phyloP scores from a whole-genome alignment of 2,113 vertebrate species.

The Cyprinodon brontotheroides region DNA sequence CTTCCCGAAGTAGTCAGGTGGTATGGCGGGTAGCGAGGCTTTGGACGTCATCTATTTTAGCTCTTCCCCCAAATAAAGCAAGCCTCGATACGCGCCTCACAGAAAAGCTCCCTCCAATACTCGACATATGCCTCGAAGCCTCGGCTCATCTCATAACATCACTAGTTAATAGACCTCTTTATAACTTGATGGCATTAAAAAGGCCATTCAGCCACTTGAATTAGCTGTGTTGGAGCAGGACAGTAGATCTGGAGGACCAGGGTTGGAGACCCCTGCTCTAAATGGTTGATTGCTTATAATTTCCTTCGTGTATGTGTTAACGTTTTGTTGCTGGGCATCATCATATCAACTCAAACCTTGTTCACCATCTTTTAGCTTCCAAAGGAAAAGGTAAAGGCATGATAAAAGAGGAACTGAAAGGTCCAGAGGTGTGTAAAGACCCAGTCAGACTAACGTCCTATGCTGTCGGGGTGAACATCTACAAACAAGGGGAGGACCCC shows the following conservation, averaged over 20 bases:
- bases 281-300: background rate
- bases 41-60: no score
- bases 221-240: background rate
- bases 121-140: no score
- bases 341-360: background rate
- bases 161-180: no score
- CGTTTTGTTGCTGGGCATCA: background rate
- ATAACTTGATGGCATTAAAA: no score
- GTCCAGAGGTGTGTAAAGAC: slow-evolving; percentile 90
- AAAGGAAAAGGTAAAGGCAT: slow-evolving; percentile 84
- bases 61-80: no score
- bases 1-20: no score
- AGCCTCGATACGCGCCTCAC: no score
- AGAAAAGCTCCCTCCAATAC: no score
- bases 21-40: no score
- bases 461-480: slow-evolving; percentile 89
- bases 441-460: slow-evolving; percentile 80
- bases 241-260: no score
- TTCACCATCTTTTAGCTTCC: slow-evolving; percentile 54
- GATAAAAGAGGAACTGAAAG: slow-evolving; percentile 80
- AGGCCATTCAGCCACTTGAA: background rate
- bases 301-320: background rate
- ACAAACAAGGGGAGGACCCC: slow-evolving; percentile 88
- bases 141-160: no score
- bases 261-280: no score